Evolutionary conservation across 2,797 vertebrate species (phyloP), one percentile per base, ranked within the genome.

Genomic region (Tympanoctomys barrerae): DNA sequence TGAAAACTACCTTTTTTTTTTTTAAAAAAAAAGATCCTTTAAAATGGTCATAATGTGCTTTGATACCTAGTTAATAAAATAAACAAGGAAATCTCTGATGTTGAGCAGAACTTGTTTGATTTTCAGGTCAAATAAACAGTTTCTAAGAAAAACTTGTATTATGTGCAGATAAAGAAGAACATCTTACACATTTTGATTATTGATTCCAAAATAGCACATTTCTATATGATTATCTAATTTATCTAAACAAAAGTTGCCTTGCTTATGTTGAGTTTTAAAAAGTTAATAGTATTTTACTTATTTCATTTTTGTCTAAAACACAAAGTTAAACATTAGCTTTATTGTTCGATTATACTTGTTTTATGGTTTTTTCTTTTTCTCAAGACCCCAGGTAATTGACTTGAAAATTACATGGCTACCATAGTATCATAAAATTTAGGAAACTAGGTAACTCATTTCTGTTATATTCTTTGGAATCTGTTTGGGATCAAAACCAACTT

Each of bases 81-180:
- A 96, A 94, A 89, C 71, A 82, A 57, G 71, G 73, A 83, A 79
- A 62, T 49, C 82, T 93, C 83, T 79, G 87, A 90, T 85, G 66
- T 64, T 83, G 68, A 64, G 39, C n/a, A 52, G 87, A 82, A 78
- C 86, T 87, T 83, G 46, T 97, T 93, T 95, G 93, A 94, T 90
- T 96, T 94, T 84, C 75, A 91, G 85, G 52, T 75, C n/a, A 80
- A 88, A 91, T 90, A 79, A 88, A 9, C 62, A 42, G 4, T 91
- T 94, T 93, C 59, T 90, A 61, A 86, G 92, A 83, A 78, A 78
- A 80, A n/a, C 54, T n/a, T 87, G 21, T 92, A n/a, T 62, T 42
- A 1, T 90, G 71, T 80, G 64, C 59, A 71, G 70, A 46, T 86
- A 57, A 57, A 83, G 80, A 73, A 39, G 54, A 90, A 39, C 28